These are phyloP conservation scores for Salminus brasiliensis DNA, from an alignment of 2,113 vertebrate species.

Conservation along the genomic window DNA sequence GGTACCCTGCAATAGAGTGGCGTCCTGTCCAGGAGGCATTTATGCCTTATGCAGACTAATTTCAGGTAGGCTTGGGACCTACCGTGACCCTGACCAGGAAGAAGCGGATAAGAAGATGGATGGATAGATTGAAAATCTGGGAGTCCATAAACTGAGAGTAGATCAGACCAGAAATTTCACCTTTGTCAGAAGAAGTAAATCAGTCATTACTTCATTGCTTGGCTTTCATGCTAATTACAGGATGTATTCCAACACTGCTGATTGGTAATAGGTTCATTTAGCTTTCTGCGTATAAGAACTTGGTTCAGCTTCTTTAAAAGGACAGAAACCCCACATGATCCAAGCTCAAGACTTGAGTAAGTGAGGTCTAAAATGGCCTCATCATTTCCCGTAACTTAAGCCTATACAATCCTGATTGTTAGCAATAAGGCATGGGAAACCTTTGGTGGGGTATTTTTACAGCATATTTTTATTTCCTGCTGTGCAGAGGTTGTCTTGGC, in stretches of 20 bases:
- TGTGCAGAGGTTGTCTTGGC: slow-evolving; percentile 15
- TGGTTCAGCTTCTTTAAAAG: neutral
- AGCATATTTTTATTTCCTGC: slow-evolving; percentile 8
- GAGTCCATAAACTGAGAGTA: too few relatives aligned
- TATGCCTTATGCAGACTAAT: too few relatives aligned
- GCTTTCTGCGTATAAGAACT: neutral
- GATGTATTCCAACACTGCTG: neutral
- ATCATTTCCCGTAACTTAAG: neutral
- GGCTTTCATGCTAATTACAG: neutral
- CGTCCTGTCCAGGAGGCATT: too few relatives aligned
- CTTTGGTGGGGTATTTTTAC: slow-evolving; percentile 15
- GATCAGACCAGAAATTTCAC: too few relatives aligned
- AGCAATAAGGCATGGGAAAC: neutral
- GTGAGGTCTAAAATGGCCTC: neutral
- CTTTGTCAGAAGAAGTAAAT: too few relatives aligned
- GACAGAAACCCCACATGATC: neutral
- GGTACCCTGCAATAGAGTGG: too few relatives aligned
- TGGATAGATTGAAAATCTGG: too few relatives aligned
- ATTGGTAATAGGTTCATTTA: too few relatives aligned
- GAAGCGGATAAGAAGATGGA: too few relatives aligned
- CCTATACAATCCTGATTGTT: neutral
- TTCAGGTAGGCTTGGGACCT: too few relatives aligned
- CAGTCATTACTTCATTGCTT: too few relatives aligned
- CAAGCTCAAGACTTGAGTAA: neutral
- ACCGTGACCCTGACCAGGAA: too few relatives aligned